Percentiles rank a stretch among this genome's conserved stretches.
phyloP scores from a whole-genome alignment of 1,140 invertebrate genomes.

The Drosophila subpulchrella region DNA sequence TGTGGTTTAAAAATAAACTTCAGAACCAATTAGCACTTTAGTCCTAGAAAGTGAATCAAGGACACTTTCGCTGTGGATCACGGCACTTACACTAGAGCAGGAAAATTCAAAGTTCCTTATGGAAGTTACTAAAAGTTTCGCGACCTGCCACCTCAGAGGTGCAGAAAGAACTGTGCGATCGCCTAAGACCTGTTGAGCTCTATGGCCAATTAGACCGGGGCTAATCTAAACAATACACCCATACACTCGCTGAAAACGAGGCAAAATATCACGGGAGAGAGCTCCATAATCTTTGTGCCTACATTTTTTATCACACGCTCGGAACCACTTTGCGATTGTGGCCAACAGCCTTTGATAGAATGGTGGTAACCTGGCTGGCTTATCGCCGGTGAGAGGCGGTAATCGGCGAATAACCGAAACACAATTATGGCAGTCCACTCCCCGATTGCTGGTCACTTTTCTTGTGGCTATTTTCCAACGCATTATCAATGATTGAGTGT shows the following conservation, averaged over 20 bases:
- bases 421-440: constrained; percentile 45
- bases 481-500: constrained; percentile 74
- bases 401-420: constrained; percentile 51
- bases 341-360: constrained; percentile 50
- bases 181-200: constrained; percentile 55
- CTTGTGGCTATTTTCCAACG: constrained; percentile 9
- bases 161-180: constrained; percentile 66
- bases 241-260: constrained; percentile 10
- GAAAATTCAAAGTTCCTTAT: background rate
- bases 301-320: constrained; percentile 63
- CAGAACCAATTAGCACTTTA: background rate
- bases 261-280: constrained; percentile 11
- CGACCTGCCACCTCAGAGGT: constrained; percentile 69
- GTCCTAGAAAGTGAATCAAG: background rate
- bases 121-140: constrained; percentile 23
- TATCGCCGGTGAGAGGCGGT: constrained; percentile 43
- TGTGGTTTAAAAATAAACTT: background rate
- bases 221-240: constrained; percentile 68
- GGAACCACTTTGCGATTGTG: constrained; percentile 68
- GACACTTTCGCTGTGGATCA: constrained; percentile 1
- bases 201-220: constrained; percentile 66
- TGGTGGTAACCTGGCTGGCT: constrained; percentile 17
- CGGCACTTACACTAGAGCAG: constrained; percentile 40
- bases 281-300: constrained; percentile 57
- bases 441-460: constrained; percentile 24